Evolutionary conservation across 2,797 vertebrate genomes (phyloP).

Genomic region (Oryzias dopingdopingensis): DNA sequence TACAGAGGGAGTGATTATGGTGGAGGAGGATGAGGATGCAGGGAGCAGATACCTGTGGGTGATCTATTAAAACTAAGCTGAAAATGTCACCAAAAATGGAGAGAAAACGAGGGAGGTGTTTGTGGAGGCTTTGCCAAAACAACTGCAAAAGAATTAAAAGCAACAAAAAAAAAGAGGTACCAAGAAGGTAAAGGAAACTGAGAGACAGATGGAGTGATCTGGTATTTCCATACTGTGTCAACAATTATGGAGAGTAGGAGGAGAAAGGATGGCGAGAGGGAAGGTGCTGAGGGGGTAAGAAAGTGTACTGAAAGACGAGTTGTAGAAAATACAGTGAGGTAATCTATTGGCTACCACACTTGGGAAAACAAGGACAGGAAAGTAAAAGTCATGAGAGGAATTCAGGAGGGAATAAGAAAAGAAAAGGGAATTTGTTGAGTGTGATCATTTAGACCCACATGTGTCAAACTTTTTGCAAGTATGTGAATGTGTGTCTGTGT

Average conservation of each 20-base stretch:
- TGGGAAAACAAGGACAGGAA: constrained; percentile 41
- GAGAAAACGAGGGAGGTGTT: constrained; percentile 26
- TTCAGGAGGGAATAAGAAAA: constrained; percentile 21
- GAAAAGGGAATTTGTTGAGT: constrained; percentile 12
- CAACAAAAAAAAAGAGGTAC: constrained; percentile 6
- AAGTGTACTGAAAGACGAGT: constrained; percentile 29
- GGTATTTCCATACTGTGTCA: constrained; percentile 52
- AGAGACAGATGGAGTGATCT: constrained; percentile 16
- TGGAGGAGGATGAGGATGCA: constrained; percentile 46
- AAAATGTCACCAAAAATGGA: constrained; percentile 58
- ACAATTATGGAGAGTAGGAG: constrained; percentile 53
- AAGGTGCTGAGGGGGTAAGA: constrained; percentile 41
- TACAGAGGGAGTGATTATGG: constrained; percentile 47
- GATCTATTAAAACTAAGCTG: constrained; percentile 65
- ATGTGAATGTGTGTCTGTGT: not conserved
- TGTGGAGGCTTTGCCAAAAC: not conserved
- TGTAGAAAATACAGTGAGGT: constrained; percentile 35
- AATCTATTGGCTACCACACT: constrained; percentile 46
- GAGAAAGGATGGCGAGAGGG: constrained; percentile 11
- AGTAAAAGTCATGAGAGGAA: constrained; percentile 43
- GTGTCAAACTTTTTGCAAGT: constrained; percentile 18
- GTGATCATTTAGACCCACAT: constrained; percentile 29
- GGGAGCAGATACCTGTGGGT: constrained; percentile 56
- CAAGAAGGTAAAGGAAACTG: constrained; percentile 11
- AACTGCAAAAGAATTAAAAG: constrained; percentile 25